phyloP scores from a whole-genome alignment of 2,888 invertebrate genomes.

The Catonia carolina region DNA sequence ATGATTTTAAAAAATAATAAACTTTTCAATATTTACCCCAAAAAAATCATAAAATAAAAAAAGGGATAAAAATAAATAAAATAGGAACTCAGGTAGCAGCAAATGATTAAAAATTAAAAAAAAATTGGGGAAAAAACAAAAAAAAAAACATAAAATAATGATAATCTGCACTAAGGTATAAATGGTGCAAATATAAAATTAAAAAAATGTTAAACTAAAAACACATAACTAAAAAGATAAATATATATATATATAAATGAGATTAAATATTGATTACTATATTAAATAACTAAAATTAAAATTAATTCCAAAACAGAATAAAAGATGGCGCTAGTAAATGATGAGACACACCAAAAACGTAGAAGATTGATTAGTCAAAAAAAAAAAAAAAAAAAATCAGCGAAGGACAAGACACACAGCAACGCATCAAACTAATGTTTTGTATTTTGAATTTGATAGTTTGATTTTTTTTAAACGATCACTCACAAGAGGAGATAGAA shows the following conservation, averaged over 20 bases:
- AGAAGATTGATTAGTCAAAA: no score
- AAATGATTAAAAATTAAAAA: not conserved
- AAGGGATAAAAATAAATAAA: no score
- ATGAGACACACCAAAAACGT: no score
- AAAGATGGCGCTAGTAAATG: not conserved
- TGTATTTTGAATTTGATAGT: no score
- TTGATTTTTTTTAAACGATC: not conserved
- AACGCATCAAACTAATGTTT: constrained; percentile 10
- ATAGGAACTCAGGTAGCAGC: not conserved
- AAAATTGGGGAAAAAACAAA: no score
- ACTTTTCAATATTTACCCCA: no score
- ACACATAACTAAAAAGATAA: not conserved
- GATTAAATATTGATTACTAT: no score
- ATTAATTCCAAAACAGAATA: not conserved
- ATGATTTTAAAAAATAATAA: no score
- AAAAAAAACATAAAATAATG: not conserved
- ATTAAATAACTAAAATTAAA: not conserved
- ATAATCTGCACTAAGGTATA: not conserved
- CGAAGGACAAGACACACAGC: constrained; percentile 7
- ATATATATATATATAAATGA: no score
- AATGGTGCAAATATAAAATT: not conserved
- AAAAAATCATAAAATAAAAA: no score
- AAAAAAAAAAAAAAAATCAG: not conserved
- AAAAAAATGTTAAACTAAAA: not conserved
- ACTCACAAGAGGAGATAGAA: constrained; percentile 23